Conservation (phyloP, 1,140 invertebrate species). For the Laupala kohalensis region DNA sequence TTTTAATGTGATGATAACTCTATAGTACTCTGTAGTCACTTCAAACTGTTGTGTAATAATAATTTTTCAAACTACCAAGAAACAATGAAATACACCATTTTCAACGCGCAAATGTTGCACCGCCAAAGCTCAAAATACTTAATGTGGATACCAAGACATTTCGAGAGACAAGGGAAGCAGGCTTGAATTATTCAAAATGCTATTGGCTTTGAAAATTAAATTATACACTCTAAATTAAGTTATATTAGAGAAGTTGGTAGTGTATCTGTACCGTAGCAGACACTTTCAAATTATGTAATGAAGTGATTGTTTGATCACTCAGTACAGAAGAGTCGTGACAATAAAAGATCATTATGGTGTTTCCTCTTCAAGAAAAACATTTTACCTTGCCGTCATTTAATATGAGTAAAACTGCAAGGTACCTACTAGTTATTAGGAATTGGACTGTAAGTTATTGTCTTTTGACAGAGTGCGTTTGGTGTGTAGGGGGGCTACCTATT, state of each 20-base stretch:
- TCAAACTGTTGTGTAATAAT: background rate
- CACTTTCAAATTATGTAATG: background rate
- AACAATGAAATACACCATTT: background rate
- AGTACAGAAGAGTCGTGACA: too few species aligned
- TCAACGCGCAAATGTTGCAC: background rate
- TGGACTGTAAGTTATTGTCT: too few species aligned
- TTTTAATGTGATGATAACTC: background rate
- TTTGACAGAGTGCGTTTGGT: too few species aligned
- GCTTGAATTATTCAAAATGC: too few species aligned
- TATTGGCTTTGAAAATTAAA: background rate
- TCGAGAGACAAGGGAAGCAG: background rate
- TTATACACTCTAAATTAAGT: background rate
- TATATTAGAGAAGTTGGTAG: background rate
- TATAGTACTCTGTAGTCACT: background rate
- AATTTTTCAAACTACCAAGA: background rate
- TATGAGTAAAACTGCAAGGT: too few species aligned
- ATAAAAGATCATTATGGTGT: too few species aligned
- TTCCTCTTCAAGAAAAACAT: too few species aligned
- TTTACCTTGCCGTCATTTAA: too few species aligned
- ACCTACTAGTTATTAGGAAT: too few species aligned
- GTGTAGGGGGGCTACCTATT: too few species aligned
- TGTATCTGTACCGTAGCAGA: background rate
- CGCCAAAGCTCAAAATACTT: background rate
- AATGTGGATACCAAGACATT: background rate
- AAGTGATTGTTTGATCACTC: too few species aligned